Evolutionary conservation across 2,888 invertebrate species (phyloP), one percentile per base, ranked within the genome.

Genomic region (Eupithecia subfuscata): DNA sequence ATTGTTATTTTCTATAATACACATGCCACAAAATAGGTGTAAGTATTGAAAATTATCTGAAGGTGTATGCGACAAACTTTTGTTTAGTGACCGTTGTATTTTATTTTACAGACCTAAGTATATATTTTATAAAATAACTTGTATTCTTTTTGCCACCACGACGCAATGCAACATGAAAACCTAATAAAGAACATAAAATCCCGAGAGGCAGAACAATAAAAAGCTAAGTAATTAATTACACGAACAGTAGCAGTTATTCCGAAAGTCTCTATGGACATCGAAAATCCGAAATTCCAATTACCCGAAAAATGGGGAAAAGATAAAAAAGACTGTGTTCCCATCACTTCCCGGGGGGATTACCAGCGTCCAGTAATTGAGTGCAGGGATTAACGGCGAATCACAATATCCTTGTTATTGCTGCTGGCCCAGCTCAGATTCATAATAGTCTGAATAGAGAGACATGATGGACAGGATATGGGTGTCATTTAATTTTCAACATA

Each of bases 331-430:
- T 69, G 69, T 71, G 74, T 76, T 75, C 70, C 72, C 73, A 75
- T 76, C 75, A 74, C 70, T 74, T 68, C 68, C 60, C 34, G 25
- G 72, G 71, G 65, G 83, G 81, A 80, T 84, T 82, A 83, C 79
- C 73, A 76, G 71, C 75, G 69, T 40, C 78, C 78, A 80, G 80
- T 86, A 86, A 86, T 87, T 86, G 87, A 86, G 83, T 84, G 80
- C 74, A 78, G 75, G 83, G 85, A 86, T 86, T 85, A 84, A 79
- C 79, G 77, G 78, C 69, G 74, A 68, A 79, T 74, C 81, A 78
- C 80, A 81, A 83, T 84, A 84, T 82, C 81, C 80, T 81, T 84
- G 81, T 82, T 84, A 79, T 84, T 81, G 80, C 79, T 68, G 60
- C 79, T 68, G 60, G 12, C 63, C 48, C 68, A 68, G 77, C 67